A percentile compares a stretch with the other conserved stretches of the same genome.
These are phyloP conservation scores for Sitodiplosis mosellana DNA, from an alignment of 1,140 invertebrate genomes.

Conservation along the genomic window DNA sequence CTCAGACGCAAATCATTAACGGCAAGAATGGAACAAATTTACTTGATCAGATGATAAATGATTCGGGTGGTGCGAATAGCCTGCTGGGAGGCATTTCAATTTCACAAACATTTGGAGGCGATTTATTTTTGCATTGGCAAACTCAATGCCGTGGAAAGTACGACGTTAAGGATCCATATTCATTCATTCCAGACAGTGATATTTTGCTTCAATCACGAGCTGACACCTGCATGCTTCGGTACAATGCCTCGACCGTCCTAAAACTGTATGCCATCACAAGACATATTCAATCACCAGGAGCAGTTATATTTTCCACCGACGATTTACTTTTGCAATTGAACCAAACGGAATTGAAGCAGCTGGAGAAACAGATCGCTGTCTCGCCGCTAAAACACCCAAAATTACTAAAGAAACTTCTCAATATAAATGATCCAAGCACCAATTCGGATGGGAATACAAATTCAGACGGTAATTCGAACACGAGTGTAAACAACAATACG, in stretches of 20 bases:
- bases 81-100: slow-evolving; percentile 21
- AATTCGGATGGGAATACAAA: background rate
- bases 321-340: slow-evolving; percentile 22
- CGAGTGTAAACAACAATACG: background rate
- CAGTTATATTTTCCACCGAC: slow-evolving; percentile 32
- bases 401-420: slow-evolving; percentile 16
- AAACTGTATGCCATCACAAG: slow-evolving; percentile 50
- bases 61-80: slow-evolving; percentile 42
- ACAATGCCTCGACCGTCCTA: slow-evolving; percentile 43
- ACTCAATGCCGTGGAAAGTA: slow-evolving; percentile 18
- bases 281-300: slow-evolving; percentile 47
- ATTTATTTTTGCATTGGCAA: slow-evolving; percentile 24
- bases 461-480: background rate
- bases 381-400: slow-evolving; percentile 23
- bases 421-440: background rate
- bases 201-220: slow-evolving; percentile 40
- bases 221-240: slow-evolving; percentile 53
- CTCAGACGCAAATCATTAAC: slow-evolving; percentile 47
- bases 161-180: slow-evolving; percentile 42
- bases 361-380: slow-evolving; percentile 10
- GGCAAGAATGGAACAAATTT: slow-evolving; percentile 23
- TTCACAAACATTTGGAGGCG: slow-evolving; percentile 22
- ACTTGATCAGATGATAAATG: slow-evolving; percentile 39
- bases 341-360: slow-evolving; percentile 14
- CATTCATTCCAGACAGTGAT: slow-evolving; percentile 39